Base-by-base conservation (phyloP, 1,140 invertebrate species). In the Oryctes rhinoceros region DNA sequence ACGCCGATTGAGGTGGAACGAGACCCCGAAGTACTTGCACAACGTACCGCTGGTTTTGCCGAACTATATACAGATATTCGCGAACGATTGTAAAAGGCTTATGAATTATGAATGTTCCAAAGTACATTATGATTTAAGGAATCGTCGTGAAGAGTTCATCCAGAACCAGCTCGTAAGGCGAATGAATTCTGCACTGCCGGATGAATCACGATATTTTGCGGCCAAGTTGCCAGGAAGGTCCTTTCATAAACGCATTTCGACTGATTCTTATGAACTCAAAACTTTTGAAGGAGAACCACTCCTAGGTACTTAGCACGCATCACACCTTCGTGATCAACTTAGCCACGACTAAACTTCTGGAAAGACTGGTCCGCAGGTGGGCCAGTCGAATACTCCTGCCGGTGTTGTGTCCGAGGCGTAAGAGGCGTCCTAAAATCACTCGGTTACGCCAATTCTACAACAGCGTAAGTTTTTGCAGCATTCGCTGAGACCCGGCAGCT, bases 161-260 rank as follows among this genome's bases (percentile, higher is more conserved):
- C 4, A 24, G 9, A 47, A 47, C 74, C 24, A 76, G 74, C 18
- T 76, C 6, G 78, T 79, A 4, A 65, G 78, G 78, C n/a, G 78
- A 10, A 79, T 37, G 18, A 79, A 79, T 37, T 53, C 59, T 18
- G 30, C 20, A 37, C 48, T 78, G 18, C 78, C 80, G 1, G 65
- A 74, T 10, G 80, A 62, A 0, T 6, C 44, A 4, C 30, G 20
- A 4, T 74, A 78, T 81, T 81, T 30, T 39, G 48, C 35, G 10
- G 59, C 76, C 4, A 71, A 71, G n/a, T 44, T 81, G 35, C 59
- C 76, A 24, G 37, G 48, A 13, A 78, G 65, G n/a, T 81, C 49
- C 47, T n/a, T 81, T 67, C 3, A 48, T 47, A 44, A 53, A 53
- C 6, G 39, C 2, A n/a, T 47, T n/a, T 49, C 76, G 15, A 49